Evolutionary conservation across 2,888 invertebrate genomes (phyloP).

Genomic region (Ischnura elegans): DNA sequence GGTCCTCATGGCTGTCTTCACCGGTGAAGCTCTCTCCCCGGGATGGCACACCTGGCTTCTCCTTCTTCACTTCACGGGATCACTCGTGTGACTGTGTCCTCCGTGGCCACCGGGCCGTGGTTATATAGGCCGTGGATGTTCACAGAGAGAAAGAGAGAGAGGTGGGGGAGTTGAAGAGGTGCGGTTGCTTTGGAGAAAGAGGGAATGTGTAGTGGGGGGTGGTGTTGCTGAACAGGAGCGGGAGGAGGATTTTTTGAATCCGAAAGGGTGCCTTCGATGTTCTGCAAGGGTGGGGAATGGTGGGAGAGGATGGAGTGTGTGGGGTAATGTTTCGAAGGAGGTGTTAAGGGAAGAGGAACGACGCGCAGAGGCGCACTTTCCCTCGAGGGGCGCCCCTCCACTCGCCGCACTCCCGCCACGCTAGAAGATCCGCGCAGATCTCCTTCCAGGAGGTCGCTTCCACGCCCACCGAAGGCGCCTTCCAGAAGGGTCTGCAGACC

Average conservation of each 20-base stretch:
- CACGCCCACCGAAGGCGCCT: conserved; percentile 63
- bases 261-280: background rate
- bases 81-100: conserved; percentile 55
- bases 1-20: conserved; percentile 63
- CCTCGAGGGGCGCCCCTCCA: conserved; percentile 14
- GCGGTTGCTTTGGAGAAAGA: conserved; percentile 11
- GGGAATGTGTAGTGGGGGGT: background rate
- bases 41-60: too few species aligned
- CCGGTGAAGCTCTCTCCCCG: conserved; percentile 20
- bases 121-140: conserved; percentile 52
- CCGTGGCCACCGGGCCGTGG: conserved; percentile 56
- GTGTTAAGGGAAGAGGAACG: conserved; percentile 27
- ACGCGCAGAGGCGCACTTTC: conserved; percentile 43
- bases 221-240: background rate
- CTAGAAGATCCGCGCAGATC: conserved; percentile 13
- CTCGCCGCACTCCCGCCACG: conserved; percentile 1
- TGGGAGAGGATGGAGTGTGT: background rate
- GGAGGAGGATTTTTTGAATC: background rate
- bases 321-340: conserved; percentile 18
- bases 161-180: background rate
- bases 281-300: background rate
- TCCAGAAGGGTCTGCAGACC: background rate
- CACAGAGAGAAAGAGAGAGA: background rate
- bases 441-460: background rate
- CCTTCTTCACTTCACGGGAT: conserved; percentile 52